A percentile compares a stretch with the other conserved stretches of the same genome.
Conservation (phyloP, 2,797 vertebrate genomes). For the Pipistrellus kuhlii region DNA sequence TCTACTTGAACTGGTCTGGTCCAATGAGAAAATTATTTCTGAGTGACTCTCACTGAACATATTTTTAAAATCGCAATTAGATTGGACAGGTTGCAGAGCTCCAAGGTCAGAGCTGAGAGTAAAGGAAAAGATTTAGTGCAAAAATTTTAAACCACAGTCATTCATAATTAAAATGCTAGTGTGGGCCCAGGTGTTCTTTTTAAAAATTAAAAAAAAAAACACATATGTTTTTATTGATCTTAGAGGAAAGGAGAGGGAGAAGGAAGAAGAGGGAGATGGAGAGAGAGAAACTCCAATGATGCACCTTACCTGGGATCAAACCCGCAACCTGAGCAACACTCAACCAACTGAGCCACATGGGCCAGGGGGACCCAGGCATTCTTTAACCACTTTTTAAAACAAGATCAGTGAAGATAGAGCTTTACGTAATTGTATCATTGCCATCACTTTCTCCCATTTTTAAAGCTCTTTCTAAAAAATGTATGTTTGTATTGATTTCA, state of each 20-base stretch:
- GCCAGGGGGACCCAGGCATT: not conserved
- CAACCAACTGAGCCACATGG: not conserved
- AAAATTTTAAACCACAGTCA: slow-evolving; percentile 53
- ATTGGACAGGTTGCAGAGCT: slow-evolving; percentile 14
- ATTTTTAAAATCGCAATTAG: slow-evolving; percentile 41
- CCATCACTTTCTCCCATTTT: not conserved
- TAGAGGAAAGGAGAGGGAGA: not conserved
- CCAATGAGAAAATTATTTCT: slow-evolving; percentile 62
- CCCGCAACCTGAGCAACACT: not conserved
- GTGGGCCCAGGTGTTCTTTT: not conserved
- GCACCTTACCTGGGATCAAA: not conserved
- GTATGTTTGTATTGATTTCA: no score
- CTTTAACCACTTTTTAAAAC: not conserved
- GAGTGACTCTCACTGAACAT: slow-evolving; percentile 41
- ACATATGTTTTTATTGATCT: not conserved
- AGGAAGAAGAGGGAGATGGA: not conserved
- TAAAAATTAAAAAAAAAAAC: not conserved
- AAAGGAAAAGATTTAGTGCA: slow-evolving; percentile 31
- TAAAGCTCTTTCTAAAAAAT: not conserved
- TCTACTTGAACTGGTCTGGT: slow-evolving; percentile 42
- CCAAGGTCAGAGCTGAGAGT: slow-evolving; percentile 49
- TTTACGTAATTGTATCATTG: slow-evolving; percentile 54
- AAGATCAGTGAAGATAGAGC: slow-evolving; percentile 11
- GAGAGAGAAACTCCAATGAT: not conserved
- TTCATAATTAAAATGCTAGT: slow-evolving; percentile 52